Evolutionary conservation across 2,113 vertebrate species (phyloP), one percentile per base, ranked within the genome.

Genomic region (Phaetusa simplex): DNA sequence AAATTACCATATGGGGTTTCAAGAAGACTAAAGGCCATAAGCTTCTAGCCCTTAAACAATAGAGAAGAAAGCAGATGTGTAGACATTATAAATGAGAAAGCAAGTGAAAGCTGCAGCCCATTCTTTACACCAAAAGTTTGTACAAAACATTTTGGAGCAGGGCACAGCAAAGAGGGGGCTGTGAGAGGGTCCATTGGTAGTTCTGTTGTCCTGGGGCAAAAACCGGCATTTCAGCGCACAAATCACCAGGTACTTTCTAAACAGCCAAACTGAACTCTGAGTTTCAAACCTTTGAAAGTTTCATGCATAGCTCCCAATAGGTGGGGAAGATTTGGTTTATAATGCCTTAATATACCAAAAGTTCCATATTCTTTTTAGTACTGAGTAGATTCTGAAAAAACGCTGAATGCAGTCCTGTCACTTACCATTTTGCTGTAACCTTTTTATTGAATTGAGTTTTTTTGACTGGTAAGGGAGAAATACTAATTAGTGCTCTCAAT

Each of bases 401-500:
- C 11, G 15, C 55, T 78, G 82, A 92, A 82, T 66, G 32, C 22
- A 69, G 30, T 24, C 38, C 61, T 95, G 45, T 69, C 86, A 86
- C 78, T 92, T 92, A 81, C n/a, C 6, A 71, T 82, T 94, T 87
- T 87, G 29, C 34, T 90, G 66, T 52, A 95, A 62, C 45, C 20
- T 80, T 93, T 78, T 76, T 79, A 82, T n/a, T 82, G 49, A 81
- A 82, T 58, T 79, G 17, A 62, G 71, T 84, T 77, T 80, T 67
- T 90, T 42, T 2, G 19, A 58, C 61, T 80, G 69, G 40, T 86
- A 74, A 88, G 27, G 53, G 50, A 97, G 62, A 86, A 95, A 81
- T 56, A 70, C 70, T 93, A 88, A 96, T 96, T 96, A 93, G 49
- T 36, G 78, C 32, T 93, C 85, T 78, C 66, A 1, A 34, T 88